Evolutionary conservation across 1,140 invertebrate species (phyloP), one percentile per base, ranked within the genome.

Genomic region (Zaprionus vittiger): DNA sequence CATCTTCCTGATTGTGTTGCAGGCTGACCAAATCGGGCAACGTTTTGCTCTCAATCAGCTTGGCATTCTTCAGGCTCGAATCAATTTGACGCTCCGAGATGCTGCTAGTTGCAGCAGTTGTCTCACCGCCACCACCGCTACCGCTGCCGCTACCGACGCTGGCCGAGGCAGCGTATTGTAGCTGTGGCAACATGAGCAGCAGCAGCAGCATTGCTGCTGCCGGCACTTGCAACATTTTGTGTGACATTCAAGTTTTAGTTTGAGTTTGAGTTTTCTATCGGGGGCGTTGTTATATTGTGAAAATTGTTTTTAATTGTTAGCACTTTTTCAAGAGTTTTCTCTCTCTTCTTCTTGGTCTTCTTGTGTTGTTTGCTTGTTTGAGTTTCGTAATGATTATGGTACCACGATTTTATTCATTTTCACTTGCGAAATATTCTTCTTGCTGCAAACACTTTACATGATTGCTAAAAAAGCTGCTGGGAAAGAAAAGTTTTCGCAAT

Each of bases 371-470:
- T 44, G 34, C 55, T 54, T 60, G 61, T 77, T 80, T 63, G 63
- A 71, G 64, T 78, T 80, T 79, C 52, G 59, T 72, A 34, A 67
- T 61, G 57, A 11, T 84, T 87, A 91, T 82, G 87, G 89, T 86
- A 91, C 87, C 79, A 91, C 79, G 64, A 91, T 83, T 89, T 91
- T 91, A 84, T 81, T 89, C 83, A 91, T 91, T 91, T 91, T 91
- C 82, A 72, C 63, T 79, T 74, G 56, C 62, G 59, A 73, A 67
- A 59, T 37, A 20, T 56, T 56, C 24, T 62, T 81, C 54, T 73
- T 59, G 26, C 44, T 59, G 77, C 56, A 79, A 49, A 59, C 69
- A 64, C 71, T 87, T 87, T 87, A 89, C 83, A 89, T 89, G 89
- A 87, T 87, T 83, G 71, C 77, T 81, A 70, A 89, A 52, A 22